These are phyloP conservation scores for Acanthosoma haemorrhoidale DNA, from an alignment of 2,888 invertebrate species.

Conservation along the genomic window DNA sequence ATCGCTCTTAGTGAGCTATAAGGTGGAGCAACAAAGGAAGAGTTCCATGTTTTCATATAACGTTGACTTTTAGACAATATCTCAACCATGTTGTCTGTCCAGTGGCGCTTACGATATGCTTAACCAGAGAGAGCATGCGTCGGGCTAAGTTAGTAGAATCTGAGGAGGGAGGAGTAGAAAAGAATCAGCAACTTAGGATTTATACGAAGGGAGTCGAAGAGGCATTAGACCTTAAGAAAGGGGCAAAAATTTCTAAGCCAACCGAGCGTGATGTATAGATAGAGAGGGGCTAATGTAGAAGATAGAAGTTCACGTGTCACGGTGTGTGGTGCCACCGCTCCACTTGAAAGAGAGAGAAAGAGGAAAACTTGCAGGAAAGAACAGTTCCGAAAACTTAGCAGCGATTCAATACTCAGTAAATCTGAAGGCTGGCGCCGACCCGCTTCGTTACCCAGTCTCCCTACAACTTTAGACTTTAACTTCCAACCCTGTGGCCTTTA, in stretches of 20 bases:
- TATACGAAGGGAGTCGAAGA: constrained; percentile 2
- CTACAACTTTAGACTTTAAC: background rate
- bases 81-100: too few species aligned
- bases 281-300: constrained; percentile 7
- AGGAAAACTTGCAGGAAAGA: constrained; percentile 34
- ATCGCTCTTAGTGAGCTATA: too few species aligned
- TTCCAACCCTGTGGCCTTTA: constrained; percentile 9
- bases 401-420: constrained; percentile 37
- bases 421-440: constrained; percentile 29
- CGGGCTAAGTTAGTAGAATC: background rate
- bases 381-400: constrained; percentile 36
- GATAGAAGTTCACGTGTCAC: constrained; percentile 12
- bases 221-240: background rate
- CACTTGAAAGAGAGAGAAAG: background rate
- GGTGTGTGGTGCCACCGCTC: background rate
- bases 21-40: too few species aligned
- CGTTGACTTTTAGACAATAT: too few species aligned
- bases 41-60: too few species aligned
- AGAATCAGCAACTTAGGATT: constrained; percentile 36
- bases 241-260: constrained; percentile 9
- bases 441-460: constrained; percentile 15
- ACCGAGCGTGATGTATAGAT: constrained; percentile 19
- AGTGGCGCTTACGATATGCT: too few species aligned
- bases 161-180: background rate
- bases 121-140: too few species aligned